Evolutionary conservation across 2,113 vertebrate genomes (phyloP).

Genomic region (Phrynocephalus versicolor): DNA sequence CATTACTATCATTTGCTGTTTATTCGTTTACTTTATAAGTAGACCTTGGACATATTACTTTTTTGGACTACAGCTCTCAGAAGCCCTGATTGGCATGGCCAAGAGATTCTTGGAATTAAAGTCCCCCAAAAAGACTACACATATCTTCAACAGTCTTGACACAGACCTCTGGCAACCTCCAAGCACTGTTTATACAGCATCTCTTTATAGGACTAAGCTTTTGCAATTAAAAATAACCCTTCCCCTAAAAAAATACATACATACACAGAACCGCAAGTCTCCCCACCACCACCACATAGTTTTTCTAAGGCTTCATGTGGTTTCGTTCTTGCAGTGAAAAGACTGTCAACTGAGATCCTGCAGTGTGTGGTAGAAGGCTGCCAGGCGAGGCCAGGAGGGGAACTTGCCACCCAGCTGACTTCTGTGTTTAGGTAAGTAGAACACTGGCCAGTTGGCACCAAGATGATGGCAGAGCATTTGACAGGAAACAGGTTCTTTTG

Average conservation of each 20-base stretch:
- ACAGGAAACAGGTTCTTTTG: constrained; percentile 70
- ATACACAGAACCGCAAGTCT: constrained; percentile 56
- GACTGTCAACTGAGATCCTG: constrained; percentile 84
- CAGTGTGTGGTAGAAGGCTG: constrained; percentile 88
- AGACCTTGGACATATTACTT: no score
- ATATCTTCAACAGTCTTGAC: no score
- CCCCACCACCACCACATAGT: no score
- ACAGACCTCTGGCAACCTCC: no score
- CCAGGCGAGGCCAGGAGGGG: constrained; percentile 74
- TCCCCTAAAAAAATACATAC: constrained; percentile 45
- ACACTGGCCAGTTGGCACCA: constrained; percentile 70
- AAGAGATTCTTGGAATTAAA: no score
- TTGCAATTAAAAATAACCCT: constrained; percentile 7
- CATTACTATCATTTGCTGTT: neutral
- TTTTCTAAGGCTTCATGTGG: constrained; percentile 68
- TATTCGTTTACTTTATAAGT: constrained; percentile 36
- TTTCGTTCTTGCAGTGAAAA: constrained; percentile 86
- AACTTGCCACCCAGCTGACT: constrained; percentile 80
- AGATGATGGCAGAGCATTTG: constrained; percentile 66
- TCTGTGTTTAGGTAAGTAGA: constrained; percentile 86
- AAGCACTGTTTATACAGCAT: neutral
- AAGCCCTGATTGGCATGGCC: no score
- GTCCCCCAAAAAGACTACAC: no score
- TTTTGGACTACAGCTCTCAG: no score
- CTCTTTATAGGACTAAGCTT: constrained; percentile 21